Evolutionary conservation across 2,113 vertebrate species (phyloP).

Genomic region (Rissa tridactyla): DNA sequence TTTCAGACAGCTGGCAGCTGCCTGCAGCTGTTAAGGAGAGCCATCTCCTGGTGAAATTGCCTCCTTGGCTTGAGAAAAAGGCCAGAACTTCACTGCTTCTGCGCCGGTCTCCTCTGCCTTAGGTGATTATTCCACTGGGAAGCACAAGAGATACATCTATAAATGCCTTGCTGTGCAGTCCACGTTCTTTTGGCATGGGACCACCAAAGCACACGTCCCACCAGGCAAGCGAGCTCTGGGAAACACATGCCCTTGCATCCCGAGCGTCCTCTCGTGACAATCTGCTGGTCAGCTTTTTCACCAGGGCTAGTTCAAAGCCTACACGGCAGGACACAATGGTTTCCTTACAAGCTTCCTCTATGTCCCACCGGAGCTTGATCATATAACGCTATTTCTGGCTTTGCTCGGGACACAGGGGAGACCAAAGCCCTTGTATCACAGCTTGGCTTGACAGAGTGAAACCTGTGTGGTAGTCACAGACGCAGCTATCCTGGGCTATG

Average conservation of each 20-base stretch:
- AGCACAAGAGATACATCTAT: conserved; percentile 27
- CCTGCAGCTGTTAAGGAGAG: neutral
- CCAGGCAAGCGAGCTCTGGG: conserved; percentile 33
- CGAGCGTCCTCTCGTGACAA: neutral
- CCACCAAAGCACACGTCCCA: conserved; percentile 50
- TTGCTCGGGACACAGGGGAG: neutral
- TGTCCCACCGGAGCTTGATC: too few species aligned
- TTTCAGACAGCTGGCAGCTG: neutral
- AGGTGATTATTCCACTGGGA: conserved; percentile 66
- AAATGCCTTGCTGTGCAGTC: conserved; percentile 43
- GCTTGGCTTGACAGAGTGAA: neutral
- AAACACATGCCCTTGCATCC: neutral
- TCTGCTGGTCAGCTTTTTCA: neutral
- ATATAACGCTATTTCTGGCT: neutral
- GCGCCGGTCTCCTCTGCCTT: neutral
- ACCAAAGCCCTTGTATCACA: neutral
- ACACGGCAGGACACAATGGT: neutral
- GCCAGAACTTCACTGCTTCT: neutral
- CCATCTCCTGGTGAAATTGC: neutral
- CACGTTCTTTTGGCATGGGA: conserved; percentile 43
- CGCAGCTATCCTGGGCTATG: neutral
- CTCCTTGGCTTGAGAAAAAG: neutral
- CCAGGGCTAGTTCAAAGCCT: neutral
- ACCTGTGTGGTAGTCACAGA: neutral
- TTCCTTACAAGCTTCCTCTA: neutral